Evolutionary conservation across 1,140 invertebrate genomes (phyloP), one percentile per base, ranked within the genome.

Genomic region (Zaprionus lachaisei): DNA sequence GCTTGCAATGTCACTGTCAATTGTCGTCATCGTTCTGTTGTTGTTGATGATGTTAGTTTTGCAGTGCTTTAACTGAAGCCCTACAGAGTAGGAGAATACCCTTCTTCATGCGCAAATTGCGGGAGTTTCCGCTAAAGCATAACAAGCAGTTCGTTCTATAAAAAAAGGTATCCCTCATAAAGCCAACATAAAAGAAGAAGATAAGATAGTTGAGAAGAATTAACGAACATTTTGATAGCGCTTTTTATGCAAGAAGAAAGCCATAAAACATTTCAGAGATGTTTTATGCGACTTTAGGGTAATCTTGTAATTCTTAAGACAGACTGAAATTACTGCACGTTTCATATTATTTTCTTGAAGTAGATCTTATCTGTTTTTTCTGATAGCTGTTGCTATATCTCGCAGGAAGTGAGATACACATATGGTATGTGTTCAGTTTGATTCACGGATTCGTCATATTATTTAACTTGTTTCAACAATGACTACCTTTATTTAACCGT

Each of bases 1-100:
- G 73, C 44, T 73, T 41, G 57, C 84, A 89, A 79, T 87, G 84
- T 89, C 84, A 87, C 65, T 89, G 84, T 70, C 84, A 89, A 84
- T 83, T 87, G 72, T 58, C 22, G 47, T 51, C 22, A 24, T 51
- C 22, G 20, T 51, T 47, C 14, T 22, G 20, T 24, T 51, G 20
- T 24, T 51, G 47, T 24, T 51, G 20, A 51, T 22, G 47, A 22
- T 79, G 66, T 72, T 78, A 69, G 56, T 56, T 68, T 75, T 65
- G 47, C 41, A 31, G 34, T 54, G n/a, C 44, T 37, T 44, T 34
- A 34, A 66, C 66, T 65, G 80, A 87, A 86, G 83, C 83, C 83
- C 83, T 87, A 85, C 38, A 64, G 57, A 31, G 56, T 58, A 72
- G 24, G 20, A 63, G 31, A 64, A 61, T 38, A 68, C 67, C 68